Evolutionary conservation across 2,113 vertebrate species (phyloP), one percentile per base, ranked within the genome.

Genomic region (Pelecanoides urinatrix): DNA sequence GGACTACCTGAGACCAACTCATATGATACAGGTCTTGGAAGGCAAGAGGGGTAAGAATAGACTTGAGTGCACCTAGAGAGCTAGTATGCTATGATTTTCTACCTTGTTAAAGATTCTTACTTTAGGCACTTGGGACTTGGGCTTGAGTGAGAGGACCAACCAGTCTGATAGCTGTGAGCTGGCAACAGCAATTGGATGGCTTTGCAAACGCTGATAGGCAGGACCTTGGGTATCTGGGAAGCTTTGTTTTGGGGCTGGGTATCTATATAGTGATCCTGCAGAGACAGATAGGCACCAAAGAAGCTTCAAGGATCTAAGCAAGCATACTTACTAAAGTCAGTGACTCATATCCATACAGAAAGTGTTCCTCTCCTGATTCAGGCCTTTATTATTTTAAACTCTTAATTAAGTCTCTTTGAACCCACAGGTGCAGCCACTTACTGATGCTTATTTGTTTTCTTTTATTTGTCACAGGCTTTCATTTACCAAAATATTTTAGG

Each of bases 281-380:
- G 91, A 97, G 96, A 96, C 96, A 96, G 84, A 91, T 96, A 75
- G 96, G 96, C 96, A 96, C 94, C 96, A 94, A 68, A 91, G 84
- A 74, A 78, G 29, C 77, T 96, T 85, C 93, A 65, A 94, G 90
- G 73, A 94, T 75, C 73, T 85, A 90, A 93, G 94, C 61, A 78
- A 89, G 66, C 53, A 40, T 49, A 80, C 59, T 94, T 77, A 80
- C 92, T 91, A n/a, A 89, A 75, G 91, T 68, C n/a, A 66, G 83
- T 96, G 97, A 97, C 73, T 97, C 97, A 97, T 25, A 63, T 53
- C 32, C 77, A 81, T 78, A n/a, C 96, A 96, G 92, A 96, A 96
- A 96, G 88, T 94, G 86, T 91, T 86, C 73, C 9, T 5, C 49
- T 94, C 86, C 80, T 96, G 92, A 97, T 91, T 95, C 94, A 97